Evolutionary conservation across 23 tunicate species (phyloP).

Genomic region (Trididemnum nubilum): DNA sequence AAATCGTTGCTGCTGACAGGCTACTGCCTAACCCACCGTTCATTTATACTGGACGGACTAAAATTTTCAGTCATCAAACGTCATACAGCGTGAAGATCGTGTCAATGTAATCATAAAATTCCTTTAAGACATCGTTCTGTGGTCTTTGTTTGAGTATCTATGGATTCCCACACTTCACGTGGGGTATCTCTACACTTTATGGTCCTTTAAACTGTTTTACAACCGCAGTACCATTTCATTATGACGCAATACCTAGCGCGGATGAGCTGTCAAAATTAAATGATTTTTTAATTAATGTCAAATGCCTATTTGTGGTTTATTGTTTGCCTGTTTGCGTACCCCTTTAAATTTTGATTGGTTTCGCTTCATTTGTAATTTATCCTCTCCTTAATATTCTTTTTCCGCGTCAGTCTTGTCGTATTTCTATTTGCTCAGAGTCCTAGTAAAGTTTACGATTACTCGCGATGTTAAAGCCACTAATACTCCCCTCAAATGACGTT

Average conservation of each 20-base stretch:
- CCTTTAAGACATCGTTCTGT: too few species aligned
- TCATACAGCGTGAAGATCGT: too few species aligned
- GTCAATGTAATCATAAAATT: too few species aligned
- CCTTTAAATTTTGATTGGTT: constrained; percentile 9
- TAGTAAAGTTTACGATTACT: constrained; percentile 10
- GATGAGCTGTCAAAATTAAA: background rate
- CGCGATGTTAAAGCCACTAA: background rate
- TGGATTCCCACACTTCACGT: too few species aligned
- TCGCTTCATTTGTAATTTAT: constrained; percentile 5
- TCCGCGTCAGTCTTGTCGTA: background rate
- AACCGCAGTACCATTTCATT: background rate
- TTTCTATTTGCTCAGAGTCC: background rate
- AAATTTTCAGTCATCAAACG: too few species aligned
- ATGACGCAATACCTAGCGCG: background rate
- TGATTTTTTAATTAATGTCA: constrained; percentile 5
- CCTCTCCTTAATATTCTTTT: background rate
- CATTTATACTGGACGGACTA: too few species aligned
- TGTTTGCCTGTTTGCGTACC: constrained; percentile 2
- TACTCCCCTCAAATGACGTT: background rate
- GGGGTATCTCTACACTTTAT: background rate
- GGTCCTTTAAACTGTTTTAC: background rate
- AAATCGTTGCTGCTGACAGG: too few species aligned
- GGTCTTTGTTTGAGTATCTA: too few species aligned
- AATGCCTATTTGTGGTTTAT: background rate
- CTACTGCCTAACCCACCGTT: too few species aligned